These are phyloP conservation scores for Bubo blakistoni DNA, from an alignment of 2,113 vertebrate genomes.

Conservation along the genomic window DNA sequence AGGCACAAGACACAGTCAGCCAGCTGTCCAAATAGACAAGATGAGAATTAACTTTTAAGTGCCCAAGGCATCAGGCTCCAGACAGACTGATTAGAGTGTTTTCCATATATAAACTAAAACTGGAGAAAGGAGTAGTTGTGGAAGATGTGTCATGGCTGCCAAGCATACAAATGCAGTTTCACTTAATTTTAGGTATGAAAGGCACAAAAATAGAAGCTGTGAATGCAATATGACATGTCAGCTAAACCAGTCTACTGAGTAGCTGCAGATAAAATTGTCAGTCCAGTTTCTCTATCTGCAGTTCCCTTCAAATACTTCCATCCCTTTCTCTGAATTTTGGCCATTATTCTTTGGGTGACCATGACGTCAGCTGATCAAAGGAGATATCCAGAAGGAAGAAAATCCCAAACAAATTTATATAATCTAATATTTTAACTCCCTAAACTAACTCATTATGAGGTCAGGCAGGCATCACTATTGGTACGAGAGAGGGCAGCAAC, in stretches of 20 bases:
- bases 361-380: not conserved
- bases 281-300: not conserved
- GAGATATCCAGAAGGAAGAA: not conserved
- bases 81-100: not conserved
- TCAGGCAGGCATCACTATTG: not conserved
- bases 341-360: not conserved
- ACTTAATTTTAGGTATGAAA: not conserved
- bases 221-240: not conserved
- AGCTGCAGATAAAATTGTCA: not conserved
- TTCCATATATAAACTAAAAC: not conserved
- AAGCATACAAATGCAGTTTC: not conserved
- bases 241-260: not conserved
- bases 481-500: not conserved
- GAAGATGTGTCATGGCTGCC: not conserved
- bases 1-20: not conserved
- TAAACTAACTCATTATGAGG: not conserved
- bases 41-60: not conserved
- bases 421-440: not conserved
- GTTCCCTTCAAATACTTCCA: not conserved
- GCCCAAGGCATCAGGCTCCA: not conserved
- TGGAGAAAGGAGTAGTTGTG: not conserved
- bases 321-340: not conserved
- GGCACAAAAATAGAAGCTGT: not conserved
- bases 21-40: not conserved
- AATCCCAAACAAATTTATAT: not conserved